phyloP scores from a whole-genome alignment of 2,888 invertebrate species.

The Elegia similella region DNA sequence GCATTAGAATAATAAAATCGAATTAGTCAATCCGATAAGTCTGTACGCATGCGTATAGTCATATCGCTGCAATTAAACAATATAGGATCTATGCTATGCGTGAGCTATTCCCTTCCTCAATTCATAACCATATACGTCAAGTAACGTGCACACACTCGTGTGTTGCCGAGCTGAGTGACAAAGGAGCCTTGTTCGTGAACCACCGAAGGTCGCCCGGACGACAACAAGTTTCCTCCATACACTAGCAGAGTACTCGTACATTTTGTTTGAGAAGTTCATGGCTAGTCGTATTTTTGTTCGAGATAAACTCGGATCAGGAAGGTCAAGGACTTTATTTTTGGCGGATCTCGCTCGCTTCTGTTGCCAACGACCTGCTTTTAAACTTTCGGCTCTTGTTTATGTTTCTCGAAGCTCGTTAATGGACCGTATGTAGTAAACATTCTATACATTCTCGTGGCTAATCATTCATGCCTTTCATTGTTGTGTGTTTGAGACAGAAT shows the following conservation, averaged over 20 bases:
- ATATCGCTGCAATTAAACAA: not conserved
- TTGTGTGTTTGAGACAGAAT: not conserved
- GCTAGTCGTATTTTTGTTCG: conserved; percentile 72
- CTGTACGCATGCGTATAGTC: not conserved
- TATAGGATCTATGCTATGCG: conserved; percentile 13
- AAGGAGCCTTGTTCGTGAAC: conserved; percentile 77
- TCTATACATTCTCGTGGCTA: conserved; percentile 16
- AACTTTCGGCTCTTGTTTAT: conserved; percentile 43
- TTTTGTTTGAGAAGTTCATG: conserved; percentile 69
- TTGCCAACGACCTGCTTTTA: conserved; percentile 63
- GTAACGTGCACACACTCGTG: conserved; percentile 19
- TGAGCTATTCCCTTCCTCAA: conserved; percentile 36
- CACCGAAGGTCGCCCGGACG: conserved; percentile 70
- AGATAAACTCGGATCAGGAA: conserved; percentile 64
- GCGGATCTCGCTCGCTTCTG: conserved; percentile 55
- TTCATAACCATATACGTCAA: conserved; percentile 33
- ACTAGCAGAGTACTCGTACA: conserved; percentile 57
- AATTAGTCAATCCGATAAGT: conserved; percentile 2
- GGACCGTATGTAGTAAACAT: conserved; percentile 48
- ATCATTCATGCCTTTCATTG: conserved; percentile 22
- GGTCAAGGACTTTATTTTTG: conserved; percentile 78
- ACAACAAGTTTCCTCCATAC: conserved; percentile 55
- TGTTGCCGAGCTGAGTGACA: conserved; percentile 38
- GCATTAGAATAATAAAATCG: not conserved
- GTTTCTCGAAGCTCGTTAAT: conserved; percentile 42